Base-by-base conservation (phyloP, 2,113 vertebrate species). In the Ciconia maguari region DNA sequence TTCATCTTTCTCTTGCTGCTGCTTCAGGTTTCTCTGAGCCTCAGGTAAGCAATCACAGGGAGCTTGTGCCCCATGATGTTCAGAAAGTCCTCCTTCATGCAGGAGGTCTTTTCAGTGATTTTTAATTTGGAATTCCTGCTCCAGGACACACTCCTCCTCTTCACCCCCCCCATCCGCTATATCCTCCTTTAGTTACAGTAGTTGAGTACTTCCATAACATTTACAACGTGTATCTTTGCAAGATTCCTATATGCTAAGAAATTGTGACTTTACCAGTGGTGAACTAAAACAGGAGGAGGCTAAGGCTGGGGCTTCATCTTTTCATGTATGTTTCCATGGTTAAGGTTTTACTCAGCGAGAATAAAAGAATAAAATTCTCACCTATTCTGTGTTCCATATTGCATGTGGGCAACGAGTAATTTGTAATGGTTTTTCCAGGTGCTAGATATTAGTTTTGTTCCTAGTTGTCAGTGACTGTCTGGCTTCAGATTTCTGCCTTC, bases 1-100 rank as follows among this genome's bases (percentile, higher is more conserved):
- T 97, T 96, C 98, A 98, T 97, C 93, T 97, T 97, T 98, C 90
- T 96, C 94, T 98, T 89, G 92, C 95, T 98, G 95, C 96, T 97
- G 57, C 97, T 98, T 97, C 98, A 96, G 97, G 91, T 97, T 97
- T 94, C 95, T 87, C 95, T 97, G 92, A 90, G 75, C 79, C 38
- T 13, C 96, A 98, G 97, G 97, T 98, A 97, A 98, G 95, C 93
- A 75, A 88, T 69, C 69, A 60, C 83, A 80, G 82, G 64, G 30
- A 83, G 62, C 85, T 83, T 62, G 22, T 83, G 66, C 69, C 62
- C 27, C 20, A 13, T 55, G 44, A 61, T 55, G 11, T 89, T 95
- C 76, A 79, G 68, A 76, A 94, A 83, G 57, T 52, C 77, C 82
- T 87, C n/a, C 81, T 81, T 78, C 12, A 5, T 19, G 10, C 44